These are phyloP conservation scores for Chelonia mydas DNA, from an alignment of 2,797 vertebrate species.

Conservation along the genomic window DNA sequence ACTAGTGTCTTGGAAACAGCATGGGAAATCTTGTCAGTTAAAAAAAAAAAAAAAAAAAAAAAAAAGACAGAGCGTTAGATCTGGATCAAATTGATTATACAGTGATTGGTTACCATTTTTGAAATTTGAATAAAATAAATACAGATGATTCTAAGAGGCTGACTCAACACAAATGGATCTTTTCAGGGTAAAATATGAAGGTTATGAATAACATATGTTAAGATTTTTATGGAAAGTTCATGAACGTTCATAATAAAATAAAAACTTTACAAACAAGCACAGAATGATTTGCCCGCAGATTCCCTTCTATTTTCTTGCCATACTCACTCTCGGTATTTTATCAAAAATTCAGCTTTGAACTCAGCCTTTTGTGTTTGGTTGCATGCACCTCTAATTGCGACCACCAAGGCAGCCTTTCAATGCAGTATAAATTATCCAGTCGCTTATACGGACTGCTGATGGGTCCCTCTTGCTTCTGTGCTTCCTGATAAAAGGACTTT, in stretches of 20 bases:
- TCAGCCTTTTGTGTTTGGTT: neutral
- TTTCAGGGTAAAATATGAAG: neutral
- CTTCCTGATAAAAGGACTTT: conserved; percentile 40
- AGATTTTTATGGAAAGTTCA: conserved; percentile 30
- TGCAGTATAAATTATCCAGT: conserved; percentile 28
- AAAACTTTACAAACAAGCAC: conserved; percentile 2
- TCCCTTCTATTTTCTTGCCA: conserved; percentile 1
- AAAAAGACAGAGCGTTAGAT: neutral
- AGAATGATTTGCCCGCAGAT: neutral
- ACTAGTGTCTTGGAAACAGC: neutral
- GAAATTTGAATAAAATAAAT: neutral
- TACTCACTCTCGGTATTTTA: neutral
- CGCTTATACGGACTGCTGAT: neutral
- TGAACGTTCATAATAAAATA: conserved; percentile 27
- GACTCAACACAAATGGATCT: neutral
- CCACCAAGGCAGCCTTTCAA: neutral
- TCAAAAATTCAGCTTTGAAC: neutral
- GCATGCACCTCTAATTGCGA: neutral
- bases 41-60: neutral
- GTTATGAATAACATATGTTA: neutral
- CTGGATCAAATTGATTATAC: neutral
- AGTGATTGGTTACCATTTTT: neutral
- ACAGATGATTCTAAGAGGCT: neutral
- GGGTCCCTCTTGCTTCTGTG: neutral
- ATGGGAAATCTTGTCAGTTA: neutral